Evolutionary conservation across 2,888 invertebrate species (phyloP).

Genomic region (Rosalia funebris): DNA sequence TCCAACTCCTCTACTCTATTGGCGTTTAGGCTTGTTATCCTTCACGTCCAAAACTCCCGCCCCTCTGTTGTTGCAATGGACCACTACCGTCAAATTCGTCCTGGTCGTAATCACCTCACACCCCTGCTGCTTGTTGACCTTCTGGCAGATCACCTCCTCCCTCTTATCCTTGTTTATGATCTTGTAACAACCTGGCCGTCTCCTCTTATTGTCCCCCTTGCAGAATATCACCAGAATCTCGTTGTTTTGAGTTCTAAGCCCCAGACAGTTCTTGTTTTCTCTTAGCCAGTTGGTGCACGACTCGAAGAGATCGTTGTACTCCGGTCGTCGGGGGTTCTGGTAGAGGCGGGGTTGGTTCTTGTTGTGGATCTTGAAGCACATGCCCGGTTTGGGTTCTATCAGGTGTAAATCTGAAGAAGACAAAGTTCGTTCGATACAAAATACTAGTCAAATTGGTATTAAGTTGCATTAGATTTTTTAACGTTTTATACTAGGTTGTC

Average conservation of each 20-base stretch:
- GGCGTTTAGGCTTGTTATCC: constrained; percentile 7
- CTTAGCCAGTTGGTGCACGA: constrained; percentile 39
- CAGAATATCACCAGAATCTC: constrained; percentile 35
- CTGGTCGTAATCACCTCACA: constrained; percentile 36
- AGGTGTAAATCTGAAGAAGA: constrained; percentile 28
- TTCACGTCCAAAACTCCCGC: constrained; percentile 5
- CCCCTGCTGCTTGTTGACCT: constrained; percentile 31
- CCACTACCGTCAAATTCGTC: constrained; percentile 35
- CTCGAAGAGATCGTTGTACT: constrained; percentile 29
- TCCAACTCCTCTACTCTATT: too few relatives aligned
- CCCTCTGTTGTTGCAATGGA: constrained; percentile 24
- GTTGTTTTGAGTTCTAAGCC: constrained; percentile 36
- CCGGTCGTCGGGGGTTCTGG: constrained; percentile 33
- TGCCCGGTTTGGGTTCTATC: constrained; percentile 34
- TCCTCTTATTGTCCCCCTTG: constrained; percentile 33
- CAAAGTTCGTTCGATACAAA: too few relatives aligned
- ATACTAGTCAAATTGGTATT: too few relatives aligned
- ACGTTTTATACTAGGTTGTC: too few relatives aligned
- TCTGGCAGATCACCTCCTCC: constrained; percentile 39
- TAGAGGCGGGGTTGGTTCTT: constrained; percentile 32
- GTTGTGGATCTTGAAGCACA: constrained; percentile 40
- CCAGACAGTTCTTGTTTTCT: constrained; percentile 34
- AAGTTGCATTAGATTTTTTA: too few relatives aligned
- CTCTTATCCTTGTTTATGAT: constrained; percentile 38
- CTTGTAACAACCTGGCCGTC: constrained; percentile 38